A percentile compares a stretch with the other conserved stretches of the same genome.
Evolutionary conservation across 2,113 vertebrate genomes (phyloP).

Genomic region (Antigone vipio): DNA sequence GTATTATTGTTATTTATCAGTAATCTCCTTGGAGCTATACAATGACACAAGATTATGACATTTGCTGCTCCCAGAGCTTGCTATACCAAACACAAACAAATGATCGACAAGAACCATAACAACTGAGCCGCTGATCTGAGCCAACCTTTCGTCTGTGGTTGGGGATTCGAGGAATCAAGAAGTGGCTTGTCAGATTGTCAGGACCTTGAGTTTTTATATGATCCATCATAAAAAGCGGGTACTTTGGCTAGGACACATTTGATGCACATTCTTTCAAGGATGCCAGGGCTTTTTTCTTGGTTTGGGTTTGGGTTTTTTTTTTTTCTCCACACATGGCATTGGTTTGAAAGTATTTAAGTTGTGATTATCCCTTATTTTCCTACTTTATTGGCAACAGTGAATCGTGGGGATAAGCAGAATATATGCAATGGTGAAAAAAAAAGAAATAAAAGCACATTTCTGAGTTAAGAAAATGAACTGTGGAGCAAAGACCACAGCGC

Average conservation of each 20-base stretch:
- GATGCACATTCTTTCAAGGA: background rate
- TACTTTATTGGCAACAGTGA: conserved; percentile 28
- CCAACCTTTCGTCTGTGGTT: background rate
- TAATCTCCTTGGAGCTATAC: background rate
- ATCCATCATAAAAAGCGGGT: background rate
- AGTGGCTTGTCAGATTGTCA: background rate
- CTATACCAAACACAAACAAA: background rate
- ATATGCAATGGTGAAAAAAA: background rate
- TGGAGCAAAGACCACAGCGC: conserved; percentile 2
- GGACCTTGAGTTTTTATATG: background rate
- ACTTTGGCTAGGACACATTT: background rate
- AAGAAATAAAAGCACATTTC: conserved; percentile 12
- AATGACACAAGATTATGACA: background rate
- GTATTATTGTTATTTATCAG: conserved; percentile 13
- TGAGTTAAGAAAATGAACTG: conserved; percentile 53
- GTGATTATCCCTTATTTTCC: conserved; percentile 56
- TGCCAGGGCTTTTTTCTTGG: background rate
- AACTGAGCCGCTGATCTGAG: background rate
- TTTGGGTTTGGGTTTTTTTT: background rate
- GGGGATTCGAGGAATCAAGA: background rate
- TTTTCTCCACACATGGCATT: background rate
- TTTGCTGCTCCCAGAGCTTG: background rate
- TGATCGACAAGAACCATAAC: background rate
- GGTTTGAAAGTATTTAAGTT: conserved; percentile 46
- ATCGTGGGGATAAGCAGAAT: conserved; percentile 12